Base-by-base conservation (phyloP, 2,888 invertebrate genomes). In the Rhingia campestris region DNA sequence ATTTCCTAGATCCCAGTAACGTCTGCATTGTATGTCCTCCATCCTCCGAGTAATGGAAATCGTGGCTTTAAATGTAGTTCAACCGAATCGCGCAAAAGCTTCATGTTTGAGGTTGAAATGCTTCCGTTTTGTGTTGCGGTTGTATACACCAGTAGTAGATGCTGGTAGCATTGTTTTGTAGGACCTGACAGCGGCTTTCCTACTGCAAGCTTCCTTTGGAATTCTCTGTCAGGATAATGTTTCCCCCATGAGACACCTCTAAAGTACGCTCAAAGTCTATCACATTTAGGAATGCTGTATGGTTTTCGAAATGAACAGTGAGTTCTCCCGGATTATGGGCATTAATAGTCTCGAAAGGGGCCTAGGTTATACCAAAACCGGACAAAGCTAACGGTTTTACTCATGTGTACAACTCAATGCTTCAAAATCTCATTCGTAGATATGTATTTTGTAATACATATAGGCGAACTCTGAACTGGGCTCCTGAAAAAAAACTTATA, bases 231-330 rank as follows among this genome's bases (percentile, higher is more conserved):
- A 99, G 94, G 30, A 99, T 99, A 88, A 99, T 97, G 89, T 99
- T 99, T 6, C 99, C 99, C 99, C 99, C 99, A 91, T 99, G 99
- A 0, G 99, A 99, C 2, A 99, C 95, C 92, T 99, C 99, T 88
- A 99, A 96, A 0, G 94, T 92, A 59, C 99, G 94, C 87, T 97
- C 96, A 87, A 99, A 91, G 54, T 94, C 93, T 0, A 96, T 96
- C 0, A 99, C 97, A n/a, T 97, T 97, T 86, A 99, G 92, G 92
- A 99, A 99, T 37, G 99, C 98, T 47, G 96, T 94, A 90, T 98
- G 98, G 91, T 99, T 99, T 91, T 99, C 99, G 90, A 95, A 99
- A 91, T 99, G 99, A 39, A 99, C 92, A 47, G 92, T 92, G 87
- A 99, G 90, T 86, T 95, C 94, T 86, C 95, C 94, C 86, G 92